These are phyloP conservation scores for Smittia sp. DNA, from an alignment of 2,888 invertebrate species.

Conservation along the genomic window DNA sequence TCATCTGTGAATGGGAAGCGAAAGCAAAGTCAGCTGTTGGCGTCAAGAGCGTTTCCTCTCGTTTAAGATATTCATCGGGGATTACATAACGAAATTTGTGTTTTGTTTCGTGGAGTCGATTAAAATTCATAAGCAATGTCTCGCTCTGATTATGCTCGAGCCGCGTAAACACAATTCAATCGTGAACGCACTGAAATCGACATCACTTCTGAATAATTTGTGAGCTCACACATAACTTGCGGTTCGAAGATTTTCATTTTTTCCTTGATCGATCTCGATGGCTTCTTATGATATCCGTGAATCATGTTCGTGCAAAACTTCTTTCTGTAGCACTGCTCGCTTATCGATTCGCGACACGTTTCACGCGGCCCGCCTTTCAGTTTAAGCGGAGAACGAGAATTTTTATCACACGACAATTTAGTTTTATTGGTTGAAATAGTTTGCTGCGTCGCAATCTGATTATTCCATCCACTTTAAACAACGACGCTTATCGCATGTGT, in stretches of 20 bases:
- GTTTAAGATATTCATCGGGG: constrained; percentile 13
- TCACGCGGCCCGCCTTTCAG: no score
- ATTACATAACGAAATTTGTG: neutral
- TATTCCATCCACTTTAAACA: constrained; percentile 19
- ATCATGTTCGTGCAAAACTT: neutral
- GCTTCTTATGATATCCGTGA: neutral
- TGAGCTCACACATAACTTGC: constrained; percentile 5
- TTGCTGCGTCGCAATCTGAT: constrained; percentile 11
- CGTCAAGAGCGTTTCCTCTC: neutral
- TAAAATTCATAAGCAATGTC: constrained; percentile 18
- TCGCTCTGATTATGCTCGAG: constrained; percentile 31
- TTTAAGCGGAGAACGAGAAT: neutral
- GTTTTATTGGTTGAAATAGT: neutral
- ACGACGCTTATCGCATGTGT: constrained; percentile 8
- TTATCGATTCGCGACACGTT: no score
- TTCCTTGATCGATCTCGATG: constrained; percentile 12
- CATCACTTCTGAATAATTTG: constrained; percentile 5
- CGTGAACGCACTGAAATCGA: neutral
- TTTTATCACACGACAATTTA: constrained; percentile 14
- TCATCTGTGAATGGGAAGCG: neutral
- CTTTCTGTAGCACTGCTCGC: neutral
- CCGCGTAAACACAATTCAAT: neutral
- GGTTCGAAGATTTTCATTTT: constrained; percentile 28
- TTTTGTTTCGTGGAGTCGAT: constrained; percentile 4
- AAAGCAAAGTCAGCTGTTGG: neutral